These are phyloP conservation scores for Euzetes globulus DNA, from an alignment of 2,888 invertebrate genomes.

Conservation along the genomic window DNA sequence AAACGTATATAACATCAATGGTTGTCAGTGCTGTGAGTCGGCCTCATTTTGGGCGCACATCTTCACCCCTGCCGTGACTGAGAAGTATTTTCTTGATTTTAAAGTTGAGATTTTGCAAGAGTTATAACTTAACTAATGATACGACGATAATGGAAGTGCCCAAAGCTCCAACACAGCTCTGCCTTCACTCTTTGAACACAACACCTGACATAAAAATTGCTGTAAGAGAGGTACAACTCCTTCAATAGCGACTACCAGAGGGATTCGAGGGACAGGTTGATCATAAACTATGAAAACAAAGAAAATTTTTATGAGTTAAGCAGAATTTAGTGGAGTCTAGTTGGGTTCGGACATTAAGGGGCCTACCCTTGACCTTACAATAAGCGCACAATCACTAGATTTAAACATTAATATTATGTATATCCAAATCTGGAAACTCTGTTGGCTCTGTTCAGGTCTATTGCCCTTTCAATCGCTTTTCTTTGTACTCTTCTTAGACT, in stretches of 20 bases:
- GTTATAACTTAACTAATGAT: not conserved
- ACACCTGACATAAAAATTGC: constrained; percentile 1
- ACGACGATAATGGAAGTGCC: constrained; percentile 9
- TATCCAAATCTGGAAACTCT: not conserved
- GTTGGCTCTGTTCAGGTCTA: not conserved
- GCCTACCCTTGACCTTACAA: constrained; percentile 11
- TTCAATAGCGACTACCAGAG: not conserved
- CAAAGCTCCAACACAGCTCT: not conserved
- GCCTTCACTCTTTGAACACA: constrained; percentile 6
- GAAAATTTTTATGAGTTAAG: constrained; percentile 6
- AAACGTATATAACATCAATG: not conserved
- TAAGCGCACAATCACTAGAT: not conserved
- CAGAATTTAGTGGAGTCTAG: not conserved
- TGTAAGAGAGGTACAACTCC: not conserved
- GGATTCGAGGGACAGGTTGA: constrained; percentile 1
- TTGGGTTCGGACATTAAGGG: constrained; percentile 1
- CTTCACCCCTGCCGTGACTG: constrained; percentile 15
- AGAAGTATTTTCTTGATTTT: constrained; percentile 8
- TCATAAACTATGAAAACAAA: constrained; percentile 2
- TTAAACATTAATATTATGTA: not conserved
- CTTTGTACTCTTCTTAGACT: not conserved
- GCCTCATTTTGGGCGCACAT: not conserved
- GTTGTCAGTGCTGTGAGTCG: not conserved
- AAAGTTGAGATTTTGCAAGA: not conserved
- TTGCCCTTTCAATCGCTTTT: constrained; percentile 9